Percentiles rank a stretch among this genome's conserved stretches.
Evolutionary conservation across 2,888 invertebrate species (phyloP).

Genomic region (Gastrophysa polygoni): DNA sequence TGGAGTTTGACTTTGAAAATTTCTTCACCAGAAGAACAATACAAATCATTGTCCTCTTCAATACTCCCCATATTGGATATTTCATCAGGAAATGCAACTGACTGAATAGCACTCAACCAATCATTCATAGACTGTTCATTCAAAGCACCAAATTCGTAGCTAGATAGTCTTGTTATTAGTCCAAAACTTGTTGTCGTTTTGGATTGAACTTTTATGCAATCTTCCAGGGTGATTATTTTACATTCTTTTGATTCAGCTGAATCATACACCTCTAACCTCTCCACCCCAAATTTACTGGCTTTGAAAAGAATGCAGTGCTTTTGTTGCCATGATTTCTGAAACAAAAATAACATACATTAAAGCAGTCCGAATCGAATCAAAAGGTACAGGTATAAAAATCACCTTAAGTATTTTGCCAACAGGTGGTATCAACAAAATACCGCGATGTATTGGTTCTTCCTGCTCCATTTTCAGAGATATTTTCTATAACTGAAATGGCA

Average conservation of each 20-base stretch:
- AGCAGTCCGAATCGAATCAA: neutral
- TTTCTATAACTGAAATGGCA: conserved; percentile 15
- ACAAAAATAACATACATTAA: neutral
- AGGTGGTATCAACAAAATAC: conserved; percentile 79
- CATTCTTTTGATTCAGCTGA: conserved; percentile 62
- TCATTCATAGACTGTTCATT: conserved; percentile 73
- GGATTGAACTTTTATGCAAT: conserved; percentile 84
- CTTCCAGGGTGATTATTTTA: conserved; percentile 80
- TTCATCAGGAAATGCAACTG: conserved; percentile 78
- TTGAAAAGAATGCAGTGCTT: conserved; percentile 79
- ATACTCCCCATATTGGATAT: conserved; percentile 63
- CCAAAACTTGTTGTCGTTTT: conserved; percentile 64
- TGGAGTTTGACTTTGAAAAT: conserved; percentile 77
- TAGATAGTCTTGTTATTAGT: conserved; percentile 72
- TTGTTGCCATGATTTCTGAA: conserved; percentile 85
- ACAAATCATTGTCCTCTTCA: conserved; percentile 88
- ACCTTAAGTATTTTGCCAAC: conserved; percentile 79
- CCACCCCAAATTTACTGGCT: conserved; percentile 84
- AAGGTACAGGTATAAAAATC: conserved; percentile 33
- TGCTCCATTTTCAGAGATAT: conserved; percentile 65
- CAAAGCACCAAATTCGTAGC: conserved; percentile 67
- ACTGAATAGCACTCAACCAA: conserved; percentile 81
- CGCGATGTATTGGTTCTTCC: conserved; percentile 76
- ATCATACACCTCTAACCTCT: conserved; percentile 85
- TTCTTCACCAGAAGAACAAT: conserved; percentile 84